A percentile compares a stretch with the other conserved stretches of the same genome.
Evolutionary conservation across 1,140 invertebrate species (phyloP).

Genomic region (Stegodyphus dumicola): DNA sequence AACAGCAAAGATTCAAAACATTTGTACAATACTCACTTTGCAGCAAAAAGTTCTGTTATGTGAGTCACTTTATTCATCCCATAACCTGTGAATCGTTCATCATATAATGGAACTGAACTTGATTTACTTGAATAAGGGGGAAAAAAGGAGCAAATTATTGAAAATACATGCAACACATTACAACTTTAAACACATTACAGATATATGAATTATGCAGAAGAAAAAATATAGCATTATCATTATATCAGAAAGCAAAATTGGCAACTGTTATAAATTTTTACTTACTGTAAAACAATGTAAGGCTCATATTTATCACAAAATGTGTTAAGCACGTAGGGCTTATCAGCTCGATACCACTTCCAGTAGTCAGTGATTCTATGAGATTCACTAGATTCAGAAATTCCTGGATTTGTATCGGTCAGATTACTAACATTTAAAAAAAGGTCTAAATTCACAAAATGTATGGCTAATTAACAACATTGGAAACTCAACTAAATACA

Average conservation of each 20-base stretch:
- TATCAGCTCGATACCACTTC: slow-evolving; percentile 65
- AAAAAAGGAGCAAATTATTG: neutral
- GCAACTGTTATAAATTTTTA: neutral
- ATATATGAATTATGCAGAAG: neutral
- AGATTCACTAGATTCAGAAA: slow-evolving; percentile 64
- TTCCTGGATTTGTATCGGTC: slow-evolving; percentile 10
- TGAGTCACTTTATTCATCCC: slow-evolving; percentile 67
- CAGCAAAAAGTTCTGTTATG: slow-evolving; percentile 65
- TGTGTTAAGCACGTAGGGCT: slow-evolving; percentile 61
- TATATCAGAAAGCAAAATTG: neutral
- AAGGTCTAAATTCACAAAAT: no score
- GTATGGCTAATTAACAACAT: no score
- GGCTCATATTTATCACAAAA: slow-evolving; percentile 66
- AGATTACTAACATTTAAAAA: no score
- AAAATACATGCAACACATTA: no score
- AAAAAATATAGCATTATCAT: neutral
- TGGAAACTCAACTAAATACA: no score
- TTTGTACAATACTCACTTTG: slow-evolving; percentile 53
- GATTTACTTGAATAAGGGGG: slow-evolving; percentile 52
- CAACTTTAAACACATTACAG: neutral
- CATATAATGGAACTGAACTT: slow-evolving; percentile 60
- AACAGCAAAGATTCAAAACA: neutral
- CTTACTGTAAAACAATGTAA: slow-evolving; percentile 64
- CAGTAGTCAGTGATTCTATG: slow-evolving; percentile 65
- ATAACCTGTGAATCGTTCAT: slow-evolving; percentile 65